Evolutionary conservation across 2,797 vertebrate species (phyloP).

Genomic region (Peromyscus nudipes): DNA sequence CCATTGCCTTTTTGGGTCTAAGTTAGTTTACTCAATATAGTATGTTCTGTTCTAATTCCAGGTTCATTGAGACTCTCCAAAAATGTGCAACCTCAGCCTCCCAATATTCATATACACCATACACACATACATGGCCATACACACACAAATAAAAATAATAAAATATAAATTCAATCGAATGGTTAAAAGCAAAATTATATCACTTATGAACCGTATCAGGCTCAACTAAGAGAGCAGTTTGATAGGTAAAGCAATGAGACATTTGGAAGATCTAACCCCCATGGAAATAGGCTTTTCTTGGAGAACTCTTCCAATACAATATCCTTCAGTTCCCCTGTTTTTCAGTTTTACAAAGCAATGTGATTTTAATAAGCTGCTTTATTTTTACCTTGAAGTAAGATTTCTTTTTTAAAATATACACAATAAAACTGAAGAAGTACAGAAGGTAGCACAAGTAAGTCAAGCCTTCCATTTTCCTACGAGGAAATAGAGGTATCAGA

Average conservation of each 20-base stretch:
- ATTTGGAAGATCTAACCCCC: neutral
- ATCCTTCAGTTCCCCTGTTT: neutral
- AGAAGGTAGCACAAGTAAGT: conserved; percentile 39
- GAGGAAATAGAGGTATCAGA: conserved; percentile 16
- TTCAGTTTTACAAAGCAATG: conserved; percentile 25
- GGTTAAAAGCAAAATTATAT: neutral
- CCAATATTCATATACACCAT: neutral
- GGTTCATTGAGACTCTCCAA: neutral
- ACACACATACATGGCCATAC: neutral
- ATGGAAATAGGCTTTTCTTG: conserved; percentile 6
- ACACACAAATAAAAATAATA: neutral
- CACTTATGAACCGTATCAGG: neutral
- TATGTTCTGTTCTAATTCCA: neutral
- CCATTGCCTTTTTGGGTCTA: neutral
- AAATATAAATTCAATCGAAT: conserved; percentile 24
- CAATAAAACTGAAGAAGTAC: conserved; percentile 46
- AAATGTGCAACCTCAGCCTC: neutral
- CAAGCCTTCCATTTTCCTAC: neutral
- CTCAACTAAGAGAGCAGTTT: neutral
- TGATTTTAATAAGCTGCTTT: conserved; percentile 52
- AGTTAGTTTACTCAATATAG: neutral
- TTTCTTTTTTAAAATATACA: conserved; percentile 51
- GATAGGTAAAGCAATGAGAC: neutral
- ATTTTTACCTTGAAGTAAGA: conserved; percentile 19
- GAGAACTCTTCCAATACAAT: neutral